Base-by-base conservation (phyloP, 2,113 vertebrate genomes). In the Ameiurus melas region DNA sequence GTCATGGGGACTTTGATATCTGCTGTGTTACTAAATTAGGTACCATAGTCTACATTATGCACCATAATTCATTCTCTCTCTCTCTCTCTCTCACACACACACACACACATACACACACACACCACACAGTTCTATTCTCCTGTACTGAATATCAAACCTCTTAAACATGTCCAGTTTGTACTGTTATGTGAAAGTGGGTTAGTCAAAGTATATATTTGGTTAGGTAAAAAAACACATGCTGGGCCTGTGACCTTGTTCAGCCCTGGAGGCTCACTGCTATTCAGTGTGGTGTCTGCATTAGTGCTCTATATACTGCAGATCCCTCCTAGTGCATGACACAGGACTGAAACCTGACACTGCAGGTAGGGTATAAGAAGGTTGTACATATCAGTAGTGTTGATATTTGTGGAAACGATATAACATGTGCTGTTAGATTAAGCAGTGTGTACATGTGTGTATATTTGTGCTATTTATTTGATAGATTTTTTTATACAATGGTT, bases 1-100 rank as follows among this genome's bases (percentile, higher is more conserved):
- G 53, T 64, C 60, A 68, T 73, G 90, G 83, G 90, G 85, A 89
- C 91, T 87, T 90, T 90, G 85, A 91, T 88, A 90, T 80, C 55
- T 71, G 53, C 62, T 47, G 53, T 83, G 88, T 89, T 86, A 71
- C 84, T 89, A 85, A 88, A 85, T 78, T 87, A 78, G 75, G 87
- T 73, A 39, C 58, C 19, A 20, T 36, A 84, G 85, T n/a, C 83
- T 83, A 82, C 30, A 58, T 12, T 13, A 78, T 78, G 43, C 75
- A 53, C 43, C 43, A 78, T n/a, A 14, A 53, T 27, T 33, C 66
- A 16, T 5, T 19, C 70, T 0, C 36, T 30, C 53, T 19, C 70
- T 0, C 36, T 30, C 53, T 43, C 39, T 33, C 66, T 30, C 14
- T 33, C 66, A 16, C 14, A 7, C 70, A 0, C 36, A 25, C 53